Base-by-base conservation (phyloP, 2,888 invertebrate species). In the Schizaphis graminum region DNA sequence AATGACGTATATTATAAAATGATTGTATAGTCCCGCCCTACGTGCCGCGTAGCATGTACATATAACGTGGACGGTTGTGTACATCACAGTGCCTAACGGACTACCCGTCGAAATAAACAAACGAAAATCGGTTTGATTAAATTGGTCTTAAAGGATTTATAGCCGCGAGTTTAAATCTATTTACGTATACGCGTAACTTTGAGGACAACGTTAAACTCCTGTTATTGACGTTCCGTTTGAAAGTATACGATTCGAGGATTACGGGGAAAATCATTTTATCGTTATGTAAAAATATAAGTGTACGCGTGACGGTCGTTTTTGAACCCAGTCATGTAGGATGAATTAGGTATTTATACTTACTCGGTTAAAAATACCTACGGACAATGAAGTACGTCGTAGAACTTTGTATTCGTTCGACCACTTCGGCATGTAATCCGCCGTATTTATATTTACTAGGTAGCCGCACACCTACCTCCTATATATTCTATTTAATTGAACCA, bases 401-500 rank as follows among this genome's bases (percentile, higher is more conserved):
- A 77, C 35, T 77, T 77, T 35, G 35, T 77, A 77, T 35, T 77
- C 35, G 16, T 77, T 35, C 77, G 8, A 77, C 21, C 35, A 77
- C 67, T 5, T 67, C 16, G 16, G 67, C 67, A 0, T 61, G 61
- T 61, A 67, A 67, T n/a, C 5, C n/a, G 2, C 16, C 5, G 16
- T 67, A 67, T n/a, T 28, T 67, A n/a, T n/a, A n/a, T 67, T 67
- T n/a, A 67, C n/a, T 67, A n/a, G n/a, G n/a, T 67, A 67, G n/a
- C n/a, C n/a, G 61, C 1, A 5, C 5, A 35, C 67, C n/a, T 26
- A 16, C n/a, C 35, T 21, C 77, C 21, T 7, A 21, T 35, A 21
- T 35, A 53, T 53, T 77, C 21, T 24, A 77, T 77, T 77, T 35
- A 41, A 35, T 21, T 35, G 35, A 41, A 77, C 77, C 8, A 21